phyloP scores from a whole-genome alignment of 1,140 invertebrate genomes.

The Melanaphis sacchari region DNA sequence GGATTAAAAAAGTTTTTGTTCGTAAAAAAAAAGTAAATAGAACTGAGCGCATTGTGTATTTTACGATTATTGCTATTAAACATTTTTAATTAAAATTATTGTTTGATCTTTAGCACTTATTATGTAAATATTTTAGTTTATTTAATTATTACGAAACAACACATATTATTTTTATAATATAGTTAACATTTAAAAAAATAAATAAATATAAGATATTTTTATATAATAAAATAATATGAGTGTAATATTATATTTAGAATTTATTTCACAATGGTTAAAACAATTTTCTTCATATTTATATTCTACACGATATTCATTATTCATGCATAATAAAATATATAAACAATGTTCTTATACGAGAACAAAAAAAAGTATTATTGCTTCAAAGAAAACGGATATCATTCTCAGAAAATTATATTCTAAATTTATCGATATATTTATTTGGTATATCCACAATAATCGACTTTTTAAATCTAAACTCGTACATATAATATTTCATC shows the following conservation, averaged over 20 bases:
- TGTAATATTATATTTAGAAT: neutral
- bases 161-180: neutral
- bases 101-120: conserved; percentile 19
- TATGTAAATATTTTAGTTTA: conserved; percentile 1
- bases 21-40: neutral
- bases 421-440: neutral
- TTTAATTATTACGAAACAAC: neutral
- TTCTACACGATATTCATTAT: neutral
- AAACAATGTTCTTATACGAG: neutral
- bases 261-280: neutral
- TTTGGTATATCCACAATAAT: neutral
- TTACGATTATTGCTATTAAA: conserved; percentile 51
- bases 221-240: neutral
- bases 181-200: neutral
- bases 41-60: conserved; percentile 14
- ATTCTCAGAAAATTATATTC: neutral
- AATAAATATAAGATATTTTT: neutral
- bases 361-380: neutral
- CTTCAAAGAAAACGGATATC: neutral
- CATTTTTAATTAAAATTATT: conserved; percentile 44
- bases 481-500: neutral
- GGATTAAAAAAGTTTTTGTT: conserved; percentile 10
- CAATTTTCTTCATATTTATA: neutral
- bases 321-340: too few relatives aligned
- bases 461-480: neutral